Conservation (phyloP, 2,797 vertebrate species). For the Thripadectes ignobilis region DNA sequence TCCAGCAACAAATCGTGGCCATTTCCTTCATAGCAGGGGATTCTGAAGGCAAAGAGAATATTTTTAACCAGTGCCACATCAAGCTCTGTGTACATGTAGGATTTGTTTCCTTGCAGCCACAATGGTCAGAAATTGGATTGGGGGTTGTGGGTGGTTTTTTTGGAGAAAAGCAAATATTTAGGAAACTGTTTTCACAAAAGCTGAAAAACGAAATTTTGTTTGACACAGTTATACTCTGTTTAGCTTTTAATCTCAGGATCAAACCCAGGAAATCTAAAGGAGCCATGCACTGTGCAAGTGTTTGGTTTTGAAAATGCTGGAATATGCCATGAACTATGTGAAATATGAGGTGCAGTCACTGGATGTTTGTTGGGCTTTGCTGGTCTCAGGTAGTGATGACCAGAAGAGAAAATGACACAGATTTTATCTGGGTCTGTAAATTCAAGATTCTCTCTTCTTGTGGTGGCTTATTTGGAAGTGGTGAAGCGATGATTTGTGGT, state of each 20-base stretch:
- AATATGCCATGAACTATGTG: not conserved
- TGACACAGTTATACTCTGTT: not conserved
- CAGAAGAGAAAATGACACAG: not conserved
- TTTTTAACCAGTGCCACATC: not conserved
- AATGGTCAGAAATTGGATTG: not conserved
- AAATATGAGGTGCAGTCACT: not conserved
- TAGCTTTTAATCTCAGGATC: not conserved
- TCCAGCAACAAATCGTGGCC: not conserved
- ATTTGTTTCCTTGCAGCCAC: not conserved
- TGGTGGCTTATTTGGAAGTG: not conserved
- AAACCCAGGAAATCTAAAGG: not conserved
- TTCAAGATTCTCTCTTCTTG: not conserved
- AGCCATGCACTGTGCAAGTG: not conserved
- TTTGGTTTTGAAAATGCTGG: not conserved
- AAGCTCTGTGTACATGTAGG: not conserved
- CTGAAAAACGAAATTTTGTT: not conserved
- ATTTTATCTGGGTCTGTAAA: not conserved
- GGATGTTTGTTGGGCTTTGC: not conserved
- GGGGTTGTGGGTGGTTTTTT: not conserved
- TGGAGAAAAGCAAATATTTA: not conserved
- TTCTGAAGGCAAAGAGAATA: not conserved
- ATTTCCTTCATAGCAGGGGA: not conserved
- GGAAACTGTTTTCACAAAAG: not conserved
- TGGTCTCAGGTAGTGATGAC: fast-evolving
- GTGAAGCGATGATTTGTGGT: not conserved